Evolutionary conservation across 2,888 invertebrate species (phyloP), one percentile per base, ranked within the genome.

Genomic region (Brachycybe producta): DNA sequence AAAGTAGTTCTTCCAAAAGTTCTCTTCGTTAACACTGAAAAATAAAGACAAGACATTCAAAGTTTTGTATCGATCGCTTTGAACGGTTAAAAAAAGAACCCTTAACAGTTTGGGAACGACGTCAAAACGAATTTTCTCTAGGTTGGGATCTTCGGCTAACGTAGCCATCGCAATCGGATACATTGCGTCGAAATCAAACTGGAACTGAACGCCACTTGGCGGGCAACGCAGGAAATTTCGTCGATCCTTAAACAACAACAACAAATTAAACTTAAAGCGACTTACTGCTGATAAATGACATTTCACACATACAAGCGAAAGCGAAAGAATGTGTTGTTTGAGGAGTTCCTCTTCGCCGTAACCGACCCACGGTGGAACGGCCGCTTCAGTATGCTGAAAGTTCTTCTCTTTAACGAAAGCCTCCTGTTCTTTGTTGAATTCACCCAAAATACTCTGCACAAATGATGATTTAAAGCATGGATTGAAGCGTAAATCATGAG

Each of bases 1-100:
- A 75, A 98, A 98, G 70, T 99, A 98, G 76, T 98, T 99, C 67
- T 92, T 80, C 98, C 98, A 98, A 75, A 98, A 99, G 67, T 85
- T 84, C 71, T 95, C 94, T 75, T 98, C 98, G 63, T 83, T 84
- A 69, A 91, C 86, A 61, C 88, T 64, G 53, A 8, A 52, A 38
- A 49, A 43, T 49, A 49, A 32, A 17, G n/a, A 49, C 46, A 3
- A 23, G 19, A 11, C 26, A 49, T 48, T 26, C 7, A 7, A 4
- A 11, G n/a, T 11, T n/a, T 11, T 11, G 32, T 11, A 32, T 32
- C 32, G 32, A 19, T 28, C n/a, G 13, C 26, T 8, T 34, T 15
- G 17, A 13, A 28, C 27, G 15, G 11, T 26, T 3, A 27, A 13
- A 15, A 15, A 30, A 19, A 27, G 23, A 19, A 17, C 44, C 59